Conservation (phyloP, 2,113 vertebrate genomes). For the Cichladusa arquata region DNA sequence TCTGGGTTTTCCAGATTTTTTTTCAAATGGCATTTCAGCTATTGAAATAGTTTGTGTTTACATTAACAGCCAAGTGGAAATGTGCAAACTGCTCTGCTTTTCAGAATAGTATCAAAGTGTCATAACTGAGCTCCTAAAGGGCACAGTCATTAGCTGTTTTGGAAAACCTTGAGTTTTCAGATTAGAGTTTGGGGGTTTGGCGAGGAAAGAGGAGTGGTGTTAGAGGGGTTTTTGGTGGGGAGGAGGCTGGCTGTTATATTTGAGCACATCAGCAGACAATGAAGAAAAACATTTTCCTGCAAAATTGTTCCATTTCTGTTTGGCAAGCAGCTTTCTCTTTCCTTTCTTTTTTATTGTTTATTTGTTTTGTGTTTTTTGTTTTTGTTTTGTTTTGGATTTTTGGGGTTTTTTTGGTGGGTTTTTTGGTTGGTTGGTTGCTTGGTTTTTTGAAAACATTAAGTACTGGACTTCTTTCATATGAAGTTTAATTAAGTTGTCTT, state of each 20-base stretch:
- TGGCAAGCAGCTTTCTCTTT: not conserved
- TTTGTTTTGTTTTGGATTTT: too few relatives aligned
- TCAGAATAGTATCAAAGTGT: not conserved
- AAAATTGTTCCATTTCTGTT: not conserved
- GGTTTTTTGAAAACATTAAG: not conserved
- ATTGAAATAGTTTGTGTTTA: not conserved
- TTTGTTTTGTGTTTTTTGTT: not conserved
- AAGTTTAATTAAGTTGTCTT: not conserved
- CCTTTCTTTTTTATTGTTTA: too few relatives aligned
- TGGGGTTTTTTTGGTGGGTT: too few relatives aligned
- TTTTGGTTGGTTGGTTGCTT: not conserved
- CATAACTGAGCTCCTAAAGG: not conserved
- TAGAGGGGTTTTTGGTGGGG: fast-evolving
- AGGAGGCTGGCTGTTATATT: fast-evolving
- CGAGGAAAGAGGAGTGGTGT: fast-evolving
- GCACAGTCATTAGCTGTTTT: not conserved
- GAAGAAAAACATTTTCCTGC: not conserved
- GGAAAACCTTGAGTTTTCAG: not conserved
- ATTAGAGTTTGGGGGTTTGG: not conserved
- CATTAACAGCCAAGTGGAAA: not conserved
- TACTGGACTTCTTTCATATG: not conserved
- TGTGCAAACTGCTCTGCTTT: not conserved
- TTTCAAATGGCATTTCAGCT: not conserved
- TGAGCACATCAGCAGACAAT: not conserved
- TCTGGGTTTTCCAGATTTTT: too few relatives aligned